Conservation (phyloP, 2,888 invertebrate genomes). For the Lochmaea capreae region DNA sequence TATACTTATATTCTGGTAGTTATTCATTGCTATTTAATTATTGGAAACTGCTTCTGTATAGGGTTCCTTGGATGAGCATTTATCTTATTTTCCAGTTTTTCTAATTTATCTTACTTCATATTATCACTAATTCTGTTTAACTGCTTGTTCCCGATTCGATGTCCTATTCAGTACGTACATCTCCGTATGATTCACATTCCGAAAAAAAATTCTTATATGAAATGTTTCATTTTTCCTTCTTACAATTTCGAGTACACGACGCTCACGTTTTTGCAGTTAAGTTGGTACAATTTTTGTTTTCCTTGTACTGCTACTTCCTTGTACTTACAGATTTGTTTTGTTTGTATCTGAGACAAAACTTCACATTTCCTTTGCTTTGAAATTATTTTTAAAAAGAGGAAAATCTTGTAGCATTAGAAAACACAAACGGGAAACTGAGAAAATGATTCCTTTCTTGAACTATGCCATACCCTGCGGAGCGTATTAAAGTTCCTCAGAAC, state of each 20-base stretch:
- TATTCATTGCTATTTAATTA: no score
- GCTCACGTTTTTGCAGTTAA: neutral
- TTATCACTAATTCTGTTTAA: no score
- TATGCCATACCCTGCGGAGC: neutral
- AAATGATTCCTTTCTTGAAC: neutral
- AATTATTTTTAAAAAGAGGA: neutral
- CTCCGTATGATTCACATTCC: no score
- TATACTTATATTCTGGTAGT: no score
- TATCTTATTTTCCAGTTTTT: no score
- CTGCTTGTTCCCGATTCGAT: no score
- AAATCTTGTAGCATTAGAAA: conserved; percentile 3
- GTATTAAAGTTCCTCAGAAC: neutral
- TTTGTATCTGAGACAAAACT: conserved; percentile 7
- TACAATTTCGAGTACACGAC: neutral
- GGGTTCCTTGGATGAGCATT: no score
- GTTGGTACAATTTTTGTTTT: neutral
- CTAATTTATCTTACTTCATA: no score
- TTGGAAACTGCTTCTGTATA: no score
- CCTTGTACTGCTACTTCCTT: conserved; percentile 6
- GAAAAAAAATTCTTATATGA: neutral
- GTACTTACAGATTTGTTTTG: conserved; percentile 3
- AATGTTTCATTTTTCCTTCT: neutral
- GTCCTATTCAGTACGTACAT: no score
- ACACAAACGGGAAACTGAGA: conserved; percentile 1
- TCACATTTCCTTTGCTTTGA: neutral